phyloP scores from a whole-genome alignment of 1,140 invertebrate genomes.

The Euura saliciscinereae region DNA sequence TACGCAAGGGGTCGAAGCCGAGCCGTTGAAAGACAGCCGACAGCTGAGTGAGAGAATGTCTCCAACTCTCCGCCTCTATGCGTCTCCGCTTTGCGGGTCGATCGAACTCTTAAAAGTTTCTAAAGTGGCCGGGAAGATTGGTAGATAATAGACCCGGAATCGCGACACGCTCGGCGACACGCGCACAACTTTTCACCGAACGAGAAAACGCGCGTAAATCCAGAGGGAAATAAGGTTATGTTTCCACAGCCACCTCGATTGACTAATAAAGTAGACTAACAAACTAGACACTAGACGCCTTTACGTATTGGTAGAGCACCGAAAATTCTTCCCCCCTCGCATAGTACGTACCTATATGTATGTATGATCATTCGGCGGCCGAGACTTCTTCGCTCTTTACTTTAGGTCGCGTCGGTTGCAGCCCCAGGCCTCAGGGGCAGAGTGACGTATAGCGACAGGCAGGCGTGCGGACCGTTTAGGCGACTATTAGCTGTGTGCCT shows the following conservation, averaged over 20 bases:
- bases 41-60: constrained; percentile 6
- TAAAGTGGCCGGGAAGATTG: not conserved
- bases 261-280: no score
- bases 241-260: no score
- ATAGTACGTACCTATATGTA: no score
- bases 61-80: not conserved
- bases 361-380: not conserved
- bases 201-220: no score
- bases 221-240: no score
- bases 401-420: no score
- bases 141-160: not conserved
- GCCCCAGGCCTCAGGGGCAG: constrained; percentile 18
- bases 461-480: constrained; percentile 39
- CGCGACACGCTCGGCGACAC: no score
- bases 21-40: not conserved
- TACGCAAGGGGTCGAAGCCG: not conserved
- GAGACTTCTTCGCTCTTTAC: not conserved
- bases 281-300: no score
- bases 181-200: no score
- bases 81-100: not conserved
- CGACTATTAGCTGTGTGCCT: constrained; percentile 38
- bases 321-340: constrained; percentile 11
- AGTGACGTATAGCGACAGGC: constrained; percentile 41
- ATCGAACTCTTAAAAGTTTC: not conserved
- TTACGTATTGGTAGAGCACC: constrained; percentile 15